Base-by-base conservation (phyloP, 2,797 vertebrate species). In the Scarus forsteni region DNA sequence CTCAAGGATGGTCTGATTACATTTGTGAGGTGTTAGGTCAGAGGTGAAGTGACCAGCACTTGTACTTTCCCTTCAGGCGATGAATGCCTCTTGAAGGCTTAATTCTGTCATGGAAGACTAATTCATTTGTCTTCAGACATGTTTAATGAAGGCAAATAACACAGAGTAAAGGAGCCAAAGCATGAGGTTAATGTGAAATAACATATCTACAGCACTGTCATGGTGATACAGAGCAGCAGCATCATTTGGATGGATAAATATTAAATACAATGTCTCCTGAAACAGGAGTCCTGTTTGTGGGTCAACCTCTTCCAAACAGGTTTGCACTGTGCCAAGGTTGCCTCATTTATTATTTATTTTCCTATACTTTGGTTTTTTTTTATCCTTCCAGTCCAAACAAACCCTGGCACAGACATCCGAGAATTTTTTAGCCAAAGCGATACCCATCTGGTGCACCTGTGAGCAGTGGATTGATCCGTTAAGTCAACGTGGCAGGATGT, bases 371-470 rank as follows among this genome's bases (percentile, higher is more conserved):
- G 38, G 60, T 61, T 66, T 10, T 43, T 64, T 75, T 70, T 66
- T 66, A 69, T 60, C 46, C 62, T 51, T 70, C 55, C 74, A 50
- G 67, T 39, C 72, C 53, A 80, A 78, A 81, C 51, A 48, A 62
- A 43, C 58, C 56, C 42, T 63, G 46, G 66, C 64, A 74, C 61
- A 60, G 34, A 76, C 39, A 39, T 60, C 46, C 48, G 59, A 16
- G 43, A 48, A 77, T 83, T 68, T 83, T 68, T 73, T 77, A 75
- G 77, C 63, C 13, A 5, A 66, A 75, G 68, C 72, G 81, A 83
- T 75, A 75, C 71, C 84, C 85, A 87, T 88, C 83, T 85, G 86
- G 74, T 81, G 75, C 60, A 78, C 73, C 75, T 81, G 81, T 42
- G 13, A 80, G 81, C 73, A 77, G 83, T 66, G 68, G 81, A 88